These are phyloP conservation scores for Rallus crepitans DNA, from an alignment of 2,797 vertebrate species.

Conservation along the genomic window DNA sequence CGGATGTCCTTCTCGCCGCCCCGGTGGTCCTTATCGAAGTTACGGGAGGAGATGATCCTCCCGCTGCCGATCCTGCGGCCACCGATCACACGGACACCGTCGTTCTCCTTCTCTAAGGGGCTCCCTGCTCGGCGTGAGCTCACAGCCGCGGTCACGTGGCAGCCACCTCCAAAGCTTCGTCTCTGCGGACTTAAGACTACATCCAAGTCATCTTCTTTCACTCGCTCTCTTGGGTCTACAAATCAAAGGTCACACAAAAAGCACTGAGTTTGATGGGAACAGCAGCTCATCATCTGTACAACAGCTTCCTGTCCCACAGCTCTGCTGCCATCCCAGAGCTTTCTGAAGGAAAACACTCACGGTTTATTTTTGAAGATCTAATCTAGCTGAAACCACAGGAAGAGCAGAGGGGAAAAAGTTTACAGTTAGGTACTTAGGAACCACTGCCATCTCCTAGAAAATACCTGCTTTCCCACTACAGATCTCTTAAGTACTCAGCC, in stretches of 20 bases:
- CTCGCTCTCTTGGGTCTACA: constrained; percentile 92
- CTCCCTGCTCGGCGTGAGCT: constrained; percentile 88
- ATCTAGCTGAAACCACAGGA: not conserved
- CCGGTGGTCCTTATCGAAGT: constrained; percentile 92
- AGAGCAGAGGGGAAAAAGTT: not conserved
- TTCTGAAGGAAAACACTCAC: not conserved
- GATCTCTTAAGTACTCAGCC: not conserved
- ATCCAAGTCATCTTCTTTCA: constrained; percentile 97
- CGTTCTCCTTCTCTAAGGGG: constrained; percentile 93
- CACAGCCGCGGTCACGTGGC: constrained; percentile 85
- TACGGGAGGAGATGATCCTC: constrained; percentile 90
- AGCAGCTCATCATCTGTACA: rapidly evolving
- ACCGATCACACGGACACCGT: constrained; percentile 88
- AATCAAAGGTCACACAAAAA: not conserved
- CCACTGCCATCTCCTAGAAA: not conserved
- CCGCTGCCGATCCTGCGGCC: constrained; percentile 94
- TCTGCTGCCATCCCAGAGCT: not conserved
- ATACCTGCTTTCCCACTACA: not conserved
- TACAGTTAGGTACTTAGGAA: not conserved
- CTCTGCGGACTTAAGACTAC: constrained; percentile 95
- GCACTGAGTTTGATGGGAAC: rapidly evolving
- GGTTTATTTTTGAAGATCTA: not conserved
- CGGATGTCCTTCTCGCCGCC: constrained; percentile 86
- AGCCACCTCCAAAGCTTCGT: constrained; percentile 95
- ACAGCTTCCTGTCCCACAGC: not conserved